Percentiles rank a stretch among this genome's conserved stretches.
phyloP scores from a whole-genome alignment of 2,888 invertebrate species.

The Nemoura dubitans region DNA sequence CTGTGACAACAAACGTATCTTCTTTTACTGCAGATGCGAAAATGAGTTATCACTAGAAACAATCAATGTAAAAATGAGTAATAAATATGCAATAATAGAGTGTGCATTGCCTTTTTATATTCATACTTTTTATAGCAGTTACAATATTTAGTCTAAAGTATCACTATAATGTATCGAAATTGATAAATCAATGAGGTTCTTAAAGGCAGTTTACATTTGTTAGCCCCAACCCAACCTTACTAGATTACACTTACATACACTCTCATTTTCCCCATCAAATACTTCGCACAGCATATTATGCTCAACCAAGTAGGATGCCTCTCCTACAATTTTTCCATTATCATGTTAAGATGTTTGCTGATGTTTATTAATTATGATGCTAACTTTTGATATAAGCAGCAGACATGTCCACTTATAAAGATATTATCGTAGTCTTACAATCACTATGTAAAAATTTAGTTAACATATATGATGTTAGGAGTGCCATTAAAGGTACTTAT shows the following conservation, averaged over 20 bases:
- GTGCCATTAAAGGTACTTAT: not conserved
- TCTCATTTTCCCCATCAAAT: not conserved
- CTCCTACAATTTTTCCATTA: not conserved
- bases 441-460: not conserved
- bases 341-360: not conserved
- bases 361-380: not conserved
- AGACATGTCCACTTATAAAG: not conserved
- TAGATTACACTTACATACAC: not conserved
- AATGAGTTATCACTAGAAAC: too few relatives aligned
- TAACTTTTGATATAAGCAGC: not conserved
- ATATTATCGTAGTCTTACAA: not conserved
- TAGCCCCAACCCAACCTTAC: not conserved
- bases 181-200: not conserved
- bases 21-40: too few relatives aligned
- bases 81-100: not conserved
- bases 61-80: too few relatives aligned
- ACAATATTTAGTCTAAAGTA: conserved; percentile 8
- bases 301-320: not conserved
- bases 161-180: not conserved
- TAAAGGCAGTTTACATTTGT: not conserved
- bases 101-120: conserved; percentile 31
- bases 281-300: not conserved
- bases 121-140: not conserved
- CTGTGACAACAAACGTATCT: too few relatives aligned
- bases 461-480: not conserved